phyloP scores from a whole-genome alignment of 2,113 vertebrate genomes.

The Pampusana beccarii region DNA sequence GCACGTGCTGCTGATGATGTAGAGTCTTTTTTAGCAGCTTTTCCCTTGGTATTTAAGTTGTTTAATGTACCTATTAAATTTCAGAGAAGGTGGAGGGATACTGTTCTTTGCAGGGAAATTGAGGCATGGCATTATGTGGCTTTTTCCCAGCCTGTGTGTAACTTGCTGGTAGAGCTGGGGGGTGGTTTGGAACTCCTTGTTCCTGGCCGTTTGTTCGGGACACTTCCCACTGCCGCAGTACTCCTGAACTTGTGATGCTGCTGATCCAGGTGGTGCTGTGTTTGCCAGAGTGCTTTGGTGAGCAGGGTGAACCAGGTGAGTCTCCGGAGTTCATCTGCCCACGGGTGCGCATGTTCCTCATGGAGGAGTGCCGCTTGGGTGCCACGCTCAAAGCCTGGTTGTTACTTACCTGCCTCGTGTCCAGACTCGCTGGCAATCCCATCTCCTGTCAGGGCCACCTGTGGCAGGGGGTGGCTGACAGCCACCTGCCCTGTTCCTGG shows the following conservation, averaged over 20 bases:
- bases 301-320: background rate
- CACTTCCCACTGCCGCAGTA: background rate
- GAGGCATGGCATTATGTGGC: background rate
- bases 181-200: background rate
- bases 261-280: background rate
- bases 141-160: background rate
- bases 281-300: background rate
- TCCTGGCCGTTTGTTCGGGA: background rate
- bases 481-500: slow-evolving; percentile 63
- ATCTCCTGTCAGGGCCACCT: slow-evolving; percentile 31
- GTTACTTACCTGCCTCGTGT: slow-evolving; percentile 77
- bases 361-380: rapidly evolving
- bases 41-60: background rate
- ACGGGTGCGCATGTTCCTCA: rapidly evolving
- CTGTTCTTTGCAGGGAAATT: background rate
- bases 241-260: background rate
- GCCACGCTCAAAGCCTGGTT: background rate
- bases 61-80: background rate
- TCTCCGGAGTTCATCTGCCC: background rate
- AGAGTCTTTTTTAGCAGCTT: background rate
- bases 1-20: background rate
- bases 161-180: background rate
- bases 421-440: slow-evolving; percentile 67
- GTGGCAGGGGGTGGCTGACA: slow-evolving; percentile 48
- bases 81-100: background rate